Base-by-base conservation (phyloP, 2,113 vertebrate species). In the Pterocles gutturalis region DNA sequence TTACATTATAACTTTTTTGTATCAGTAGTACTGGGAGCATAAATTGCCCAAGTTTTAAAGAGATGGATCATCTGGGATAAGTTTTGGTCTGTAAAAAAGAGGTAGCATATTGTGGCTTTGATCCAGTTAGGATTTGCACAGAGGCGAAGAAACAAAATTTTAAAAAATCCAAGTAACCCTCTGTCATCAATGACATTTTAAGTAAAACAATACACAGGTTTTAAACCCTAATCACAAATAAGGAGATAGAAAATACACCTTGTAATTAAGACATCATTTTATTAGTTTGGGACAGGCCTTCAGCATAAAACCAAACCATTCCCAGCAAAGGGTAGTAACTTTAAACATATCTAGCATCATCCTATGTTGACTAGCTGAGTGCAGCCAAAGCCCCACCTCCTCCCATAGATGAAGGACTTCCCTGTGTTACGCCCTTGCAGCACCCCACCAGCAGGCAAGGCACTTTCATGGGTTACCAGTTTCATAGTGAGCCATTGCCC, bases 1-100 rank as follows among this genome's bases (percentile, higher is more conserved):
- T 92, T 88, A 93, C 70, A 29, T 69, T 65, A 69, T 41, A 62
- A 93, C 36, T 92, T 70, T 62, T 96, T 97, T 96, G 75, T 97
- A 93, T 85, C 64, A 81, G 51, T 62, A 62, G 29, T 75, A 91
- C 45, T 78, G 36, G 81, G 43, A 87, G n/a, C 38, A 80, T 77
- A 95, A 71, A 48, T 58, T 89, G 48, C 66, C 54, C 64, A 90
- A 41, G n/a, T 83, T 93, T 94, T 90, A 96, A 96, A 83, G 28
- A 87, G 31, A 80, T 79, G 58, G 77, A 90, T 90, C 43, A 81
- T 75, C 34, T 89, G 31, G 45, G 78, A 66, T 96, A 55, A 38
- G 41, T 83, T 93, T 92, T 91, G 67, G 58, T 83, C 87, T 70
- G 33, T 57, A 75, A 91, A 51, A 70, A 87, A 67, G 38, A 61